Percentiles rank a stretch among this genome's conserved stretches.
These are phyloP conservation scores for Solea senegalensis DNA, from an alignment of 2,113 vertebrate species.

Conservation along the genomic window DNA sequence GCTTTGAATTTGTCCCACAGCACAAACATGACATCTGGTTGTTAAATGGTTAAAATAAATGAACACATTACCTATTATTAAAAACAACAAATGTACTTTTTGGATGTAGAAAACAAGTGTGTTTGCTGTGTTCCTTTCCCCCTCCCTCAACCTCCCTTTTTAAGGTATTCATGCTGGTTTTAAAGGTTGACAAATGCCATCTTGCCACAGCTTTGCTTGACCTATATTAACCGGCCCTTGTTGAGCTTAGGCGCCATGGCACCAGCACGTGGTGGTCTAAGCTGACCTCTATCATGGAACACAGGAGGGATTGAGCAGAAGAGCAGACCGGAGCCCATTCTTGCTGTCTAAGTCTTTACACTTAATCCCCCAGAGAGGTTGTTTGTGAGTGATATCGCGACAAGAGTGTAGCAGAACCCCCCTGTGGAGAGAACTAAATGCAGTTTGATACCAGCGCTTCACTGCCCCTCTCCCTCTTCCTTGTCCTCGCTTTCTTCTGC, in stretches of 20 bases:
- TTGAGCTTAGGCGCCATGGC: conserved; percentile 48
- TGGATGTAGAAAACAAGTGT: conserved; percentile 21
- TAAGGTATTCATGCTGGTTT: conserved; percentile 54
- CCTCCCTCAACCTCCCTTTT: conserved; percentile 40
- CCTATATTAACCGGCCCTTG: conserved; percentile 76
- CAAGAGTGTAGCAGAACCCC: conserved; percentile 37
- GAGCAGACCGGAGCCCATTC: conserved; percentile 56
- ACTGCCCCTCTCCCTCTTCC: background rate
- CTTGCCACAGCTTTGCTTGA: conserved; percentile 75
- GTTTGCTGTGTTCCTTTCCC: conserved; percentile 54
- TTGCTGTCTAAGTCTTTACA: conserved; percentile 62
- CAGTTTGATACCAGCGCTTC: conserved; percentile 18
- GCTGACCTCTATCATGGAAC: conserved; percentile 67
- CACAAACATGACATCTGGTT: too few relatives aligned
- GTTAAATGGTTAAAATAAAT: too few relatives aligned
- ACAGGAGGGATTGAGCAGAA: conserved; percentile 55
- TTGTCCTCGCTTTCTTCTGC: background rate
- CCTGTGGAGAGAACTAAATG: conserved; percentile 50
- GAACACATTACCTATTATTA: too few relatives aligned
- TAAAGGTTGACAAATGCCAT: conserved; percentile 64
- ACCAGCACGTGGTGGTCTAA: conserved; percentile 65
- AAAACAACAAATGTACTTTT: conserved; percentile 1
- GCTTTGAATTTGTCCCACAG: too few relatives aligned
- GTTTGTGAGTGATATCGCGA: conserved; percentile 68
- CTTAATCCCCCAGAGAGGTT: conserved; percentile 72